A percentile compares a stretch with the other conserved stretches of the same genome.
These are phyloP conservation scores for Phenganax subtilis DNA, from an alignment of 92 coral and sea anemone genomes.

Conservation along the genomic window DNA sequence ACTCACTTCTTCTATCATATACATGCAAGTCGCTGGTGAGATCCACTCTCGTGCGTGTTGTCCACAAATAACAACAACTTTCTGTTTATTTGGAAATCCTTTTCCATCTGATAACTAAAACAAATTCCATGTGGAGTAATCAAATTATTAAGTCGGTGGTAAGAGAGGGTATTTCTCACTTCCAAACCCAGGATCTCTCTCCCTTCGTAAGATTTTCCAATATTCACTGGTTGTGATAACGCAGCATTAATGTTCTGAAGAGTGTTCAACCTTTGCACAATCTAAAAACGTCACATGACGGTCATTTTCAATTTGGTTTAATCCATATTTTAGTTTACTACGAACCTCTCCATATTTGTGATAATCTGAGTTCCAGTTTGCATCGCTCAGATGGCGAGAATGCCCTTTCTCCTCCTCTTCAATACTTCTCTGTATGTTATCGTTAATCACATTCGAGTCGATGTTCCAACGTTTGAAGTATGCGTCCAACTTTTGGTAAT, in stretches of 20 bases:
- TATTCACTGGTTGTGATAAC: not conserved
- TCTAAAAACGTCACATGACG: slow-evolving; percentile 7
- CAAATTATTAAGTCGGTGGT: not conserved
- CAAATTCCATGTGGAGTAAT: not conserved
- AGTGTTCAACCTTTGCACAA: slow-evolving; percentile 14
- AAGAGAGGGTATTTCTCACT: not conserved
- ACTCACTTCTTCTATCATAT: slow-evolving; percentile 69
- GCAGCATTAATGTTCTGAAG: not conserved
- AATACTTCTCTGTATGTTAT: slow-evolving; percentile 40
- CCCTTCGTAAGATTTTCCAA: slow-evolving; percentile 5
- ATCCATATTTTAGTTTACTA: not conserved
- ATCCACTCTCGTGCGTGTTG: slow-evolving; percentile 95
- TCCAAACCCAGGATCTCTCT: slow-evolving; percentile 19
- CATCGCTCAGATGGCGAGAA: not conserved
- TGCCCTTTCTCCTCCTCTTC: slow-evolving; percentile 30
- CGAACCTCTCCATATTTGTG: slow-evolving; percentile 56
- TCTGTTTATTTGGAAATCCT: slow-evolving; percentile 46
- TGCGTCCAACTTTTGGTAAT: slow-evolving; percentile 27
- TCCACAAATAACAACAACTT: slow-evolving; percentile 80
- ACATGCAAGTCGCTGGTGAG: slow-evolving; percentile 77
- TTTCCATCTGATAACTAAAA: slow-evolving; percentile 51
- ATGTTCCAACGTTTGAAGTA: slow-evolving; percentile 26
- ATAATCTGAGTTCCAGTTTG: slow-evolving; percentile 48
- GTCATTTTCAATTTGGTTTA: not conserved
- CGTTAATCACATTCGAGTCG: slow-evolving; percentile 35